A percentile compares a stretch with the other conserved stretches of the same genome.
Conservation (phyloP, 2,113 vertebrate genomes). For the Tetrao urogallus region DNA sequence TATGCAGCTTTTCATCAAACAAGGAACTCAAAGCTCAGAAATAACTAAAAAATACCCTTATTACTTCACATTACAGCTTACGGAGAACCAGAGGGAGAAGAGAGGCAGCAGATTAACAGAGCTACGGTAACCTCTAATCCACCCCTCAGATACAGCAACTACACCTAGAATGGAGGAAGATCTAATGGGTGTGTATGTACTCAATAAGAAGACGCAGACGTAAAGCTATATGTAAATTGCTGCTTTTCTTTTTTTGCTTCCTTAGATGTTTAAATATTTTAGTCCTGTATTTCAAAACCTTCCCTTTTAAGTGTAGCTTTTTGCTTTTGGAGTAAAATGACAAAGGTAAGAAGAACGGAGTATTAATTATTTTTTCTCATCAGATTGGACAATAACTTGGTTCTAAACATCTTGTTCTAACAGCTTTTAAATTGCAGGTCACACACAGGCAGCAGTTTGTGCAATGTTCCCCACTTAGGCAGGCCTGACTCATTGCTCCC, state of each 20-base stretch:
- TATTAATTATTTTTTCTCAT: neutral
- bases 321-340: neutral
- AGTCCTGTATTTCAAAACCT: neutral
- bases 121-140: neutral
- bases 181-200: neutral
- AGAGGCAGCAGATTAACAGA: neutral
- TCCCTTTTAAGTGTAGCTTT: neutral
- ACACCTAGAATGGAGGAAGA: neutral
- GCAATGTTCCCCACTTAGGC: neutral
- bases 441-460: neutral
- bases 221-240: neutral
- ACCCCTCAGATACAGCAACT: neutral
- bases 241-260: fast-evolving
- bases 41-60: neutral
- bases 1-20: neutral
- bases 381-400: neutral
- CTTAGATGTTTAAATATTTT: neutral
- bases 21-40: neutral
- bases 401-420: neutral
- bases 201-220: neutral
- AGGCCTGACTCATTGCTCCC: slow-evolving; percentile 27
- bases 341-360: neutral
- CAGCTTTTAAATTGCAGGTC: neutral
- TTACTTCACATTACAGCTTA: neutral
- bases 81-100: neutral